phyloP scores from a whole-genome alignment of 2,113 vertebrate species.

The Sinocyclocheilus anshuiensis region DNA sequence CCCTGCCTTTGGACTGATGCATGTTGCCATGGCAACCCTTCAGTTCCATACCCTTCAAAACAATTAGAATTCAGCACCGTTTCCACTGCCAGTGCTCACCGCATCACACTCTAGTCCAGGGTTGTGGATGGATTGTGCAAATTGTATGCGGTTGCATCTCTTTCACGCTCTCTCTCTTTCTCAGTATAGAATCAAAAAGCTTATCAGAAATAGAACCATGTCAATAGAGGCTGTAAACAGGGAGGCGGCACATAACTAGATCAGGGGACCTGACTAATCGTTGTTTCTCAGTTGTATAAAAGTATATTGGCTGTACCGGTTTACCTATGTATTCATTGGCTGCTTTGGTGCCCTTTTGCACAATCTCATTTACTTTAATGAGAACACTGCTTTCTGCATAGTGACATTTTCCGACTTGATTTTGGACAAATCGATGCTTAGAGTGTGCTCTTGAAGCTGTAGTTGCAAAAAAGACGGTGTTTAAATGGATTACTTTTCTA shows the following conservation, averaged over 20 bases:
- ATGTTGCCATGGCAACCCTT: constrained; percentile 75
- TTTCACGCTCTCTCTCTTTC: background rate
- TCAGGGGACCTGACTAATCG: constrained; percentile 7
- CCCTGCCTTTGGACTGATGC: constrained; percentile 57
- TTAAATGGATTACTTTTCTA: constrained; percentile 55
- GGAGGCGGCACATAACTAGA: constrained; percentile 3
- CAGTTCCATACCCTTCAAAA: constrained; percentile 75
- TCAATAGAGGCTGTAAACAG: constrained; percentile 15
- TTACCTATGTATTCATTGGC: constrained; percentile 34
- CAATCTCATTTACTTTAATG: constrained; percentile 55
- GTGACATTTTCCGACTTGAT: constrained; percentile 57
- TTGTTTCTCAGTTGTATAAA: constrained; percentile 27
- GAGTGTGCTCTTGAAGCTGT: constrained; percentile 30
- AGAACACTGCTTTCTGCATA: constrained; percentile 43
- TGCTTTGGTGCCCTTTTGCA: constrained; percentile 38
- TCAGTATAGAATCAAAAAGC: constrained; percentile 9
- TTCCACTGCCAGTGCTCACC: constrained; percentile 65
- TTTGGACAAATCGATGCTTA: constrained; percentile 42
- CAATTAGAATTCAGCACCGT: constrained; percentile 77
- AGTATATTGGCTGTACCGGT: constrained; percentile 15
- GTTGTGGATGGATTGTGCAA: constrained; percentile 36
- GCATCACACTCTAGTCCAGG: constrained; percentile 52
- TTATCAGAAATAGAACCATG: constrained; percentile 18
- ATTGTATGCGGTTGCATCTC: constrained; percentile 40
- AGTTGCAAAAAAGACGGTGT: constrained; percentile 43